Evolutionary conservation across 2,888 invertebrate genomes (phyloP).

Genomic region (Toxonevra muliebris): DNA sequence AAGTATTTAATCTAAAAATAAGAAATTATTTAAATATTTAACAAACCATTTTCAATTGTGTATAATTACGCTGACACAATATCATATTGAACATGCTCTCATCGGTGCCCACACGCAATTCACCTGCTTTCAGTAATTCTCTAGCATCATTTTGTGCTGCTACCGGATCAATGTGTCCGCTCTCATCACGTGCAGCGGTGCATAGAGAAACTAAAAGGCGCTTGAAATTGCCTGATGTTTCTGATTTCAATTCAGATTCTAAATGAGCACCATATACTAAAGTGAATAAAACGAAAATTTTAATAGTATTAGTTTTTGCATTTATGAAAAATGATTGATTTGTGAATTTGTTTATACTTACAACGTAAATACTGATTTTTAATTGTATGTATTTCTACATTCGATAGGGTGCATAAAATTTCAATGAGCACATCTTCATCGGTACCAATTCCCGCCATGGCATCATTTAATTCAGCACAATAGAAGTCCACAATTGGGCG

Average conservation of each 20-base stretch:
- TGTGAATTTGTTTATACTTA: conserved; percentile 66
- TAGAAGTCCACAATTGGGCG: conserved; percentile 86
- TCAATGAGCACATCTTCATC: conserved; percentile 88
- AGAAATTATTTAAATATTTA: background rate
- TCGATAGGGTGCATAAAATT: conserved; percentile 86
- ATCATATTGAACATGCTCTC: conserved; percentile 87
- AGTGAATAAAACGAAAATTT: too few species aligned
- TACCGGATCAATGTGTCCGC: conserved; percentile 75
- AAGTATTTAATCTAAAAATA: background rate
- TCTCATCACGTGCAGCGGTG: conserved; percentile 77
- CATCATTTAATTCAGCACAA: conserved; percentile 81
- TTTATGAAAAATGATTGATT: background rate
- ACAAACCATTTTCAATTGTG: conserved; percentile 67
- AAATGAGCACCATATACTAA: conserved; percentile 81
- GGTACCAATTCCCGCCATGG: conserved; percentile 85
- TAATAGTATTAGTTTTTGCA: background rate
- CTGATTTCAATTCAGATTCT: conserved; percentile 84
- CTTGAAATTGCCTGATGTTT: conserved; percentile 92
- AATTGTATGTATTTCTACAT: conserved; percentile 83
- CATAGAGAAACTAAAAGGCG: conserved; percentile 87
- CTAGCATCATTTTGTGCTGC: conserved; percentile 84
- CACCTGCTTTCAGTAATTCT: conserved; percentile 80
- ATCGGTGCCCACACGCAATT: conserved; percentile 77
- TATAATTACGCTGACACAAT: conserved; percentile 79
- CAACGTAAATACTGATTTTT: conserved; percentile 79